Evolutionary conservation across 2,888 invertebrate species (phyloP).

Genomic region (Ceramica pisi): DNA sequence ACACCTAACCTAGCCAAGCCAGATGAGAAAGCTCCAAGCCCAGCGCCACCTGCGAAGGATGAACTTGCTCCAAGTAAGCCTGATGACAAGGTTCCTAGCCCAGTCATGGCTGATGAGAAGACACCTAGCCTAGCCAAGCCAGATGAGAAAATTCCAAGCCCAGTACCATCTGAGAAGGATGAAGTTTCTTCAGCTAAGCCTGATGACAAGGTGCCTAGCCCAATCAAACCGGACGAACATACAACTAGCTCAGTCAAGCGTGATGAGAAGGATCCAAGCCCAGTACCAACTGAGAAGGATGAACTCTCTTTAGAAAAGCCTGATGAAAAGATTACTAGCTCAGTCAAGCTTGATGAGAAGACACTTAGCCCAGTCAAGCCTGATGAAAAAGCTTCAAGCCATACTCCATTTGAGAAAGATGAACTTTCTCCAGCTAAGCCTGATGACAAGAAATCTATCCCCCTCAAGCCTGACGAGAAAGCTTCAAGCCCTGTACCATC

Average conservation of each 20-base stretch:
- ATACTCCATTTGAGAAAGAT: constrained; percentile 4
- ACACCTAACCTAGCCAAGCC: constrained; percentile 10
- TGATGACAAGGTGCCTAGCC: not conserved
- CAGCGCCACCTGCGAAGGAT: not conserved
- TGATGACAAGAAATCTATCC: not conserved
- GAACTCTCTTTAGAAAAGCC: too few species aligned
- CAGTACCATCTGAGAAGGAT: too few species aligned
- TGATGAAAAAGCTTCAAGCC: too few species aligned
- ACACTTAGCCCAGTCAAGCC: too few species aligned
- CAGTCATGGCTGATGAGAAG: not conserved
- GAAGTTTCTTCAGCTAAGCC: not conserved
- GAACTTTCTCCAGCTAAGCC: not conserved
- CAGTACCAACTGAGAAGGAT: not conserved
- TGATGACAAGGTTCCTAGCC: not conserved
- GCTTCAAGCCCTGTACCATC: not conserved
- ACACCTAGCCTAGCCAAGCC: not conserved
- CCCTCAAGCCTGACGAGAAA: not conserved
- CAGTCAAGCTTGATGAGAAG: too few species aligned
- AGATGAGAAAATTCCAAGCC: not conserved
- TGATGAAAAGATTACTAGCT: too few species aligned
- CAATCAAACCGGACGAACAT: too few species aligned
- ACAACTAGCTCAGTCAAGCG: not conserved
- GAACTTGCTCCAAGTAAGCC: not conserved
- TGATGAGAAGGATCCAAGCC: not conserved
- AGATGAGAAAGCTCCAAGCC: not conserved